Base-by-base conservation (phyloP, 2,888 invertebrate species). In the Suillia variegata region DNA sequence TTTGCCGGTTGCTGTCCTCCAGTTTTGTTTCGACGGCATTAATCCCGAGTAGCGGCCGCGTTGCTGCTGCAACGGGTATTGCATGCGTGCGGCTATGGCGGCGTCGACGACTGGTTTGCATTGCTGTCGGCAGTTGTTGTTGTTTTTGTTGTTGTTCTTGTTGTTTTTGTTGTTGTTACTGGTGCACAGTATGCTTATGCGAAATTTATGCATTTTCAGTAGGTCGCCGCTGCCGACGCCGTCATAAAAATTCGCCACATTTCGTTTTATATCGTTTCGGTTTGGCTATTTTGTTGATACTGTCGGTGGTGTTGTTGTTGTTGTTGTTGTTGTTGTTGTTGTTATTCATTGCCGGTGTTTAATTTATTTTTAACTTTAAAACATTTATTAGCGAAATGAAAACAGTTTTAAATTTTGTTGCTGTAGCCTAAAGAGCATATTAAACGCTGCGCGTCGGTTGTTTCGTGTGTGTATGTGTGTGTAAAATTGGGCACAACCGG, bases 151-250 rank as follows among this genome's bases (percentile, higher is more conserved):
- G 38, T 38, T 13, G 21, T 53, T 53, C 20, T 38, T 42, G 42
- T 53, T 47, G 49, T n/a, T 31, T 31, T 15, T 24, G 53, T 21
- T 34, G 53, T 21, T 50, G 21, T 38, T 38, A 21, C 21, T 13
- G 21, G 34, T 53, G 18, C 21, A 22, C 22, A 38, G 15, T 26
- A 5, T 26, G 26, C 26, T 53, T 53, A 24, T 15, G 26, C 31
- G 54, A 58, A 58, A 60, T 60, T 42, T 56, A 60, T 60, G 60
- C 56, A 60, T 60, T 48, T 49, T 53, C 60, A 60, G 60, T 60
- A 60, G 60, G 60, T 60, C 60, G 56, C 48, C 31, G 48, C 33
- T 52, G 58, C 34, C n/a, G n/a, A n/a, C n/a, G n/a, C n/a, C n/a
- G n/a, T n/a, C n/a, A n/a, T n/a, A n/a, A n/a, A n/a, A n/a, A n/a